Percentiles rank a stretch among this genome's conserved stretches.
Conservation (phyloP, 2,888 invertebrate species). For the Anthrax anthrax region DNA sequence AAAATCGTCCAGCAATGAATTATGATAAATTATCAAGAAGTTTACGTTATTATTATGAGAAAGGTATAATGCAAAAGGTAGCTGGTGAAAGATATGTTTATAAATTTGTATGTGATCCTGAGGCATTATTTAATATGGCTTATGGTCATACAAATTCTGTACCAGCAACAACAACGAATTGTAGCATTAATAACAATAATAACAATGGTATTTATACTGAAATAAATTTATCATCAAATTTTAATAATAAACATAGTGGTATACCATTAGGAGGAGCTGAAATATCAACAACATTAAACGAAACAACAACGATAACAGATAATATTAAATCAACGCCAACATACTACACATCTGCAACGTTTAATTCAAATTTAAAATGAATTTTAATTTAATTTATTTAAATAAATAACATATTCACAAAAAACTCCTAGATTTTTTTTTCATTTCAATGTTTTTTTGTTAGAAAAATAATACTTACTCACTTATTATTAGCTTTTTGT, state of each 20-base stretch:
- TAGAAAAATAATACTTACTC: too few relatives aligned
- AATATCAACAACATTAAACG: not conserved
- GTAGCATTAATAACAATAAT: too few relatives aligned
- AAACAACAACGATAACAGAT: not conserved
- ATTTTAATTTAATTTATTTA: not conserved
- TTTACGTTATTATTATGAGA: conserved; percentile 91
- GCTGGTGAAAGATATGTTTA: conserved; percentile 93
- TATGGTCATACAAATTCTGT: conserved; percentile 32
- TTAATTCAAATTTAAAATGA: not conserved
- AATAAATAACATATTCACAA: too few relatives aligned
- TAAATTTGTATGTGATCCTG: conserved; percentile 92
- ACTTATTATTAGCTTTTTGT: too few relatives aligned
- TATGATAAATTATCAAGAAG: conserved; percentile 91
- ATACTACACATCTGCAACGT: not conserved
- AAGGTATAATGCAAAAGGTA: conserved; percentile 98
- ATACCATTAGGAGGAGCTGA: not conserved
- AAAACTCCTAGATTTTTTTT: too few relatives aligned
- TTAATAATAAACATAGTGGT: not conserved
- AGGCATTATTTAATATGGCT: conserved; percentile 75
- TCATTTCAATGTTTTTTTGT: too few relatives aligned
- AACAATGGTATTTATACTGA: too few relatives aligned
- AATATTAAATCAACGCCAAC: not conserved
- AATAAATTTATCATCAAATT: not conserved
- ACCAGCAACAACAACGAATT: too few relatives aligned
- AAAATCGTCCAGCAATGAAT: conserved; percentile 95